These are phyloP conservation scores for Tarsius wallacei DNA, from an alignment of 2,797 vertebrate species.

Conservation along the genomic window DNA sequence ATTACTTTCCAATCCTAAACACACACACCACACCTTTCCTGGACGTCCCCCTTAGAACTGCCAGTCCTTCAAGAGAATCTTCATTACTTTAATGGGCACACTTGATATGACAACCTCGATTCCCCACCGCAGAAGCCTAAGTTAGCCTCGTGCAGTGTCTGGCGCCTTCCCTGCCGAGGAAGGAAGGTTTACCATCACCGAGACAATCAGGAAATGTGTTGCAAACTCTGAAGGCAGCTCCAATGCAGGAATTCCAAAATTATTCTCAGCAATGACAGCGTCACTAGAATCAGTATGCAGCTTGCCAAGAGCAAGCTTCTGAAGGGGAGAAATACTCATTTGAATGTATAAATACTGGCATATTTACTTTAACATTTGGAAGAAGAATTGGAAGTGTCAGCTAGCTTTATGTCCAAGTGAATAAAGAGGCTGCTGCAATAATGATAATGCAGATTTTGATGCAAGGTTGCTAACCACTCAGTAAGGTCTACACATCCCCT, in stretches of 20 bases:
- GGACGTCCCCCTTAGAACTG: not conserved
- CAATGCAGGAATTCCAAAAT: slow-evolving; percentile 53
- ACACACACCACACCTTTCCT: not conserved
- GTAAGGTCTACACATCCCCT: not conserved
- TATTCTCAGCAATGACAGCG: slow-evolving; percentile 65
- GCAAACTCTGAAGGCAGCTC: slow-evolving; percentile 56
- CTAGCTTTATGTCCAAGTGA: slow-evolving; percentile 16
- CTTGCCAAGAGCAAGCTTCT: slow-evolving; percentile 56
- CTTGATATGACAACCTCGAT: not conserved
- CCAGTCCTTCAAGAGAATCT: not conserved
- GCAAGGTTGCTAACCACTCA: slow-evolving; percentile 1
- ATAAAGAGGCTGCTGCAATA: slow-evolving; percentile 24
- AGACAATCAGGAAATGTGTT: slow-evolving; percentile 41
- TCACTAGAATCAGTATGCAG: slow-evolving; percentile 32
- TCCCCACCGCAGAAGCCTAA: slow-evolving; percentile 7
- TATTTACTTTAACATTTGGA: slow-evolving; percentile 70
- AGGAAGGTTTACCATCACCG: slow-evolving; percentile 42
- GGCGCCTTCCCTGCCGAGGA: slow-evolving; percentile 37
- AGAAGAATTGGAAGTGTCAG: slow-evolving; percentile 64
- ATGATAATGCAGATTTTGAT: slow-evolving; percentile 61
- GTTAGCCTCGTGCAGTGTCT: not conserved
- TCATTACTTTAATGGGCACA: slow-evolving; percentile 31
- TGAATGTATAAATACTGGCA: slow-evolving; percentile 64
- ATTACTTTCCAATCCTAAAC: not conserved
- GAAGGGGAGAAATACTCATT: slow-evolving; percentile 61